Evolutionary conservation across 30 jellyfish, hydroid and myxozoan species (phyloP).

Genomic region (Sanderia malayensis): DNA sequence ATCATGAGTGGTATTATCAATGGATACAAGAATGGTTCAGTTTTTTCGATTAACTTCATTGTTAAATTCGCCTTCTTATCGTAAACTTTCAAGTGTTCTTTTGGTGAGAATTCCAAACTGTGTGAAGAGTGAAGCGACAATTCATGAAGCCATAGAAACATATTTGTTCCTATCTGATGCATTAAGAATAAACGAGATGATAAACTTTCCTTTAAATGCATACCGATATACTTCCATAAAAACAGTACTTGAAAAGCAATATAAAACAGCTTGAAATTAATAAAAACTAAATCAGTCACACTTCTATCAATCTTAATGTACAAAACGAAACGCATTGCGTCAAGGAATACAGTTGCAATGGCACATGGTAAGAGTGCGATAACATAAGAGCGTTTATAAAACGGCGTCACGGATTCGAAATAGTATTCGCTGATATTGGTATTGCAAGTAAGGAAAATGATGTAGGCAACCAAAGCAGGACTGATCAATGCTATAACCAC

Average conservation of each 20-base stretch:
- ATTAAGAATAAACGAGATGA: conserved; percentile 26
- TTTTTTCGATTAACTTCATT: conserved; percentile 23
- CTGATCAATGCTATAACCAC: conserved; percentile 27
- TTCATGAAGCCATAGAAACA: conserved; percentile 58
- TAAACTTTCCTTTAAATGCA: conserved; percentile 36
- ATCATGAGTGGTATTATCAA: conserved; percentile 56
- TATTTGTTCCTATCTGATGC: conserved; percentile 59
- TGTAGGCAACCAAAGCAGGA: conserved; percentile 47
- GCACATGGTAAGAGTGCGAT: conserved; percentile 54
- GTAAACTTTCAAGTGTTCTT: conserved; percentile 2
- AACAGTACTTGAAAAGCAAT: conserved; percentile 51
- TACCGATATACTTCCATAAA: conserved; percentile 32
- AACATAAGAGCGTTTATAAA: conserved; percentile 34
- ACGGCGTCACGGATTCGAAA: conserved; percentile 10
- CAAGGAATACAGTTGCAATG: conserved; percentile 43
- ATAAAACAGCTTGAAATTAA: conserved; percentile 43
- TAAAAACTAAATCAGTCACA: conserved; percentile 24
- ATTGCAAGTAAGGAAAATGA: conserved; percentile 25
- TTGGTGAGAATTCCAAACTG: conserved; percentile 28
- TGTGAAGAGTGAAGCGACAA: conserved; percentile 47
- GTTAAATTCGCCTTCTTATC: conserved; percentile 22
- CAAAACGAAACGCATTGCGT: conserved; percentile 34
- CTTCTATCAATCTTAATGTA: conserved; percentile 36
- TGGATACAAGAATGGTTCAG: conserved; percentile 61
- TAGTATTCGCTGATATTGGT: conserved; percentile 35